Base-by-base conservation (phyloP, 2,113 vertebrate genomes). In the Gila orcuttii region DNA sequence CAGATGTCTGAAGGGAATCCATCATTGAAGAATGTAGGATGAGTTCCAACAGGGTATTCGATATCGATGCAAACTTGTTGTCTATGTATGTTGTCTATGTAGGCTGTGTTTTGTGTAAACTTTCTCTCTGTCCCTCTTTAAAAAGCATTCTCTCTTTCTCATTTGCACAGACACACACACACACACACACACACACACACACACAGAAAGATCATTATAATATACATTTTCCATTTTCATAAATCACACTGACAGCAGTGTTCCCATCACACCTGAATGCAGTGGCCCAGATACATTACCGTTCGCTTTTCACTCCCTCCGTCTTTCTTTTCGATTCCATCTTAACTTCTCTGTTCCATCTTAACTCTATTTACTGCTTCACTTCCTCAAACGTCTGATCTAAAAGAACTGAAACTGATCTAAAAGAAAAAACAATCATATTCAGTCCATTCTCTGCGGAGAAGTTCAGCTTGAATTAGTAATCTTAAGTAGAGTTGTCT, bases 121-220 rank as follows among this genome's bases (percentile, higher is more conserved):
- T 23, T 28, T 42, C 52, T 84, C 11, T 78, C 9, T 36, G 15
- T 59, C 52, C 19, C 3, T 50, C 69, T 31, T 39, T 60, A 23
- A 25, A 87, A 91, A 87, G 88, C 91, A 57, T 19, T 92, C 81
- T 86, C 90, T 92, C 90, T 89, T 90, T 91, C 57, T 31, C 6
- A 3, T 28, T 55, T 50, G 12, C 60, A 69, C 50, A 52, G 8
- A 52, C 50, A 52, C 47, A 50, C 85, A 90, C 90, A 90, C 3
- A 4, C 19, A 21, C 6, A 31, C 11, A 52, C 19, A 69, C 47
- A 50, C 85, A 90, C 90, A 90, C 3, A 4, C 19, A 21, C 6
- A 31, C 11, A 52, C 19, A 69, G 15, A n/a, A 33, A 7, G 21
- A 36, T n/a, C 66, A 83, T 73, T 83, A 45, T 10, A 75, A 69